These are phyloP conservation scores for Grantiella picta DNA, from an alignment of 2,113 vertebrate genomes.

Conservation along the genomic window DNA sequence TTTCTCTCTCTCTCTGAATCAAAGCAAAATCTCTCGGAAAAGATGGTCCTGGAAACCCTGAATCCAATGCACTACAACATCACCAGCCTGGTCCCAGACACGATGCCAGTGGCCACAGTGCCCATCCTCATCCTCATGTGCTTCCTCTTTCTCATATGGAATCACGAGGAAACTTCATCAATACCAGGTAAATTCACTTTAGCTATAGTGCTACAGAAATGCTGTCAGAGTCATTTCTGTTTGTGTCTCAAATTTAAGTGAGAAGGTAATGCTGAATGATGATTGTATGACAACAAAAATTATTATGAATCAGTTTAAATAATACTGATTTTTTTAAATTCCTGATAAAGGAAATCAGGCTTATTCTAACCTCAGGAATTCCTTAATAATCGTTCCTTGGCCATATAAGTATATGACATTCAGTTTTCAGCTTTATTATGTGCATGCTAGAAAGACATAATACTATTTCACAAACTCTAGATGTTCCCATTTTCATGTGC, in stretches of 20 bases:
- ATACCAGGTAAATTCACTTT: constrained; percentile 80
- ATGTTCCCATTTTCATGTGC: background rate
- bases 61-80: constrained; percentile 50
- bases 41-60: constrained; percentile 66
- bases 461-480: background rate
- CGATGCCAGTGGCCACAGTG: constrained; percentile 38
- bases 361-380: background rate
- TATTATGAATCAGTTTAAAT: background rate
- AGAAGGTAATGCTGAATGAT: background rate
- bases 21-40: background rate
- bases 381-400: background rate
- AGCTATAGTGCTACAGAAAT: background rate
- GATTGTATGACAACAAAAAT: background rate
- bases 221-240: background rate
- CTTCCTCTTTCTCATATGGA: constrained; percentile 76
- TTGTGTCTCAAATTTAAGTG: background rate
- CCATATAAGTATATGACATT: background rate
- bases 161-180: constrained; percentile 63
- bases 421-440: background rate
- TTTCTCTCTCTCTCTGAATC: background rate
- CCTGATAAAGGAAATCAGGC: background rate
- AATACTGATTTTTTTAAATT: background rate
- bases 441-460: background rate
- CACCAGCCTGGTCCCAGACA: constrained; percentile 42
- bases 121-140: constrained; percentile 77